Conservation (phyloP, 35 echinoderm and acorn worm species). For the Ophioderma brevispina region DNA sequence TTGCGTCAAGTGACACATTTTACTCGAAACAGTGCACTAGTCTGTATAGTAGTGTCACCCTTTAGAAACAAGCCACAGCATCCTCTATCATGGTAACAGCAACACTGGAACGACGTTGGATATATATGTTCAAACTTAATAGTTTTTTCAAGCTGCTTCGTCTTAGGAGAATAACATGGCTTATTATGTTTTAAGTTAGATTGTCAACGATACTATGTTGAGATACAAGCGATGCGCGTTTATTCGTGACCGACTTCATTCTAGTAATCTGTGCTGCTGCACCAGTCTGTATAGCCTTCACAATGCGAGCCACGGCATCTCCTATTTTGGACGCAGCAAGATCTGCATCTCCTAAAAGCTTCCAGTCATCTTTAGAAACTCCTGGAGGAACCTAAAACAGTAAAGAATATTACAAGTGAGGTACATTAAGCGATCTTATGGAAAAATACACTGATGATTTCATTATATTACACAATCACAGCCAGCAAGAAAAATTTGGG, state of each 20-base stretch:
- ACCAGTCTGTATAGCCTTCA: conserved; percentile 55
- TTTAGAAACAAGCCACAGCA: too few relatives aligned
- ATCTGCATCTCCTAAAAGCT: conserved; percentile 54
- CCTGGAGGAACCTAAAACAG: conserved; percentile 58
- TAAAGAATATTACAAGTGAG: not conserved
- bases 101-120: too few relatives aligned
- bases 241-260: conserved; percentile 28
- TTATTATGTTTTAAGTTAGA: not conserved
- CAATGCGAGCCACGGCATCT: conserved; percentile 64
- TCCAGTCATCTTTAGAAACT: conserved; percentile 60
- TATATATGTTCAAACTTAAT: too few relatives aligned
- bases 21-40: too few relatives aligned
- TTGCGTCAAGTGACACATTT: too few relatives aligned
- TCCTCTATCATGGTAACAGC: too few relatives aligned
- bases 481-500: not conserved
- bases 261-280: conserved; percentile 46
- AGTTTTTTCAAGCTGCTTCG: too few relatives aligned
- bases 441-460: not conserved
- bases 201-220: not conserved
- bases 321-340: conserved; percentile 36
- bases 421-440: not conserved
- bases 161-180: too few relatives aligned
- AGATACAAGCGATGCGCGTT: not conserved
- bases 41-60: too few relatives aligned
- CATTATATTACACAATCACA: not conserved